Base-by-base conservation (phyloP, 2,888 invertebrate genomes). In the Camponotus fellah region DNA sequence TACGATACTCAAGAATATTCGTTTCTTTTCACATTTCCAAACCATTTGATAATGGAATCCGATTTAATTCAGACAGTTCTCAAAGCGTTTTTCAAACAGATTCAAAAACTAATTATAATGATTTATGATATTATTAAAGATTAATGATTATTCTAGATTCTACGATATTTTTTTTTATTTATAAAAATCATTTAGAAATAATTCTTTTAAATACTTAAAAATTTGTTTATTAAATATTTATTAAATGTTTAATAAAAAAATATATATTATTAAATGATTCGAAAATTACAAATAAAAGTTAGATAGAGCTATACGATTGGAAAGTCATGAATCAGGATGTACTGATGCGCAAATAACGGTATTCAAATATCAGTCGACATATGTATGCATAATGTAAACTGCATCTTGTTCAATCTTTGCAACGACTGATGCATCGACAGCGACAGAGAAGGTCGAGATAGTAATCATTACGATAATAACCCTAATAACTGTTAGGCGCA, bases 381-480 rank as follows among this genome's bases (percentile, higher is more conserved):
- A 26, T 66, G 74, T 71, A 74, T 60, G 80, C 68, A 83, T 81
- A 77, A 56, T 37, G 66, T 87, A 84, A 53, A 53, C 81, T 75
- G 71, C 26, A 10, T 49, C 65, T 82, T 62, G 40, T 88, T 88
- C 77, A 62, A 21, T 64, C 10, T 80, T 37, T 37, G 26, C 26
- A 26, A 26, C 26, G 26, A 26, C 26, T 26, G 26, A 26, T 26
- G 26, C 26, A 26, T 26, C 26, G 26, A 26, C 26, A 26, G 26
- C 26, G 26, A 26, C 26, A 80, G 65, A 66, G 80, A 89, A 89
- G 89, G 87, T 86, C 85, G 75, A 85, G 71, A 85, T 82, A 77
- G 85, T 80, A 82, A 80, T 66, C 80, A 58, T 80, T 87, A 86
- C 84, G 89, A 87, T 88, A 91, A 88, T 91, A 91, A 89, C 91